Conservation (phyloP, 2,797 vertebrate species). For the Helicolenus hilgendorfi region DNA sequence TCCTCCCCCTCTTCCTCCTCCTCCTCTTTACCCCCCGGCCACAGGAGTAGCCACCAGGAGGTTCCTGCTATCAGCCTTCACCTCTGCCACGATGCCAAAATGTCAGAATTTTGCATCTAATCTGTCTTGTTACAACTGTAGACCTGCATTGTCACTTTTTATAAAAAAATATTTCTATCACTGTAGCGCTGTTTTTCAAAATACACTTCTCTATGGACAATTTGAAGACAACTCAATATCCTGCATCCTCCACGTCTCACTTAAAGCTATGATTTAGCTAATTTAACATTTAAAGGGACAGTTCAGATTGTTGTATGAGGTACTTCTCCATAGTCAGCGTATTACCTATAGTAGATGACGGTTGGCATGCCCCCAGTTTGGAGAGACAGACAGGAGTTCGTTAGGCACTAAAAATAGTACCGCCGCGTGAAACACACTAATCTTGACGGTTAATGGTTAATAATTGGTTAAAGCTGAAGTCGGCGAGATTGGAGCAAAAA, state of each 20-base stretch:
- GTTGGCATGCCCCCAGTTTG: no score
- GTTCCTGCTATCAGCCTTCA: constrained; percentile 4
- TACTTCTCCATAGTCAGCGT: no score
- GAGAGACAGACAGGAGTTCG: no score
- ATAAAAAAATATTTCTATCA: neutral
- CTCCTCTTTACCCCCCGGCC: neutral
- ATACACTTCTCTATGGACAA: neutral
- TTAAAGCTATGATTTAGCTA: neutral
- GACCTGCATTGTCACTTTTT: neutral
- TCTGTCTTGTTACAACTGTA: neutral
- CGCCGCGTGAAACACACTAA: no score
- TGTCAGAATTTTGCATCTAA: neutral
- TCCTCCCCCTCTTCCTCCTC: neutral
- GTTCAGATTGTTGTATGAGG: neutral
- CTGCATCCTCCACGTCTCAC: neutral
- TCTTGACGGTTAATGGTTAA: no score
- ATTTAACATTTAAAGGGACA: neutral
- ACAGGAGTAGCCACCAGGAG: constrained; percentile 13
- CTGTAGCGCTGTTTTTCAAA: no score
- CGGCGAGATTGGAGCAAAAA: no score
- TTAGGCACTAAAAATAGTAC: no score
- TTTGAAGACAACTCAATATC: neutral
- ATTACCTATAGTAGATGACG: no score
- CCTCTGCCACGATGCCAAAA: neutral
- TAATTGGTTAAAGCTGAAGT: no score